Percentiles rank a stretch among this genome's conserved stretches.
These are phyloP conservation scores for Drosophila kurseongensis DNA, from an alignment of 1,140 invertebrate genomes.

Conservation along the genomic window DNA sequence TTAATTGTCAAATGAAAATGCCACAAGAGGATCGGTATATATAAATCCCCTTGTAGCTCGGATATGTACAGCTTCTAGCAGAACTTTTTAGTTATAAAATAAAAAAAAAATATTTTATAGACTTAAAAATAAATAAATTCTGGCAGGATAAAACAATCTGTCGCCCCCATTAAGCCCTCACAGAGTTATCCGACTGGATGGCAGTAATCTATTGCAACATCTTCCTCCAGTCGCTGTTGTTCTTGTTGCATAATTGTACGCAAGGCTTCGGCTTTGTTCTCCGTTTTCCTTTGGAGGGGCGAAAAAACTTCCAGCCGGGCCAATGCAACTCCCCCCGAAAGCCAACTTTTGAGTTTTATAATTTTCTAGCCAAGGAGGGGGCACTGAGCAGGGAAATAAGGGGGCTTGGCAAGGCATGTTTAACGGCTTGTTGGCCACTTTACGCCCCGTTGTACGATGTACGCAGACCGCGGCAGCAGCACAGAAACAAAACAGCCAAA, in stretches of 20 bases:
- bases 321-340: constrained; percentile 7
- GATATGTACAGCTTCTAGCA: too few species aligned
- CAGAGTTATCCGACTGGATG: not conserved
- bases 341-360: constrained; percentile 42
- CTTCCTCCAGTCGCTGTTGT: constrained; percentile 8
- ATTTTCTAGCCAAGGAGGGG: constrained; percentile 6
- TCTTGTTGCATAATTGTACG: constrained; percentile 38
- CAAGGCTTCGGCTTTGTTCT: constrained; percentile 10
- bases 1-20: too few species aligned
- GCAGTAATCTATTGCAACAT: constrained; percentile 30
- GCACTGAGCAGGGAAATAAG: not conserved
- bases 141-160: not conserved
- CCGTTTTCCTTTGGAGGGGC: not conserved
- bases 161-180: not conserved
- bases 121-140: not conserved
- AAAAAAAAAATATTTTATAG: not conserved
- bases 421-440: constrained; percentile 80
- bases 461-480: constrained; percentile 21
- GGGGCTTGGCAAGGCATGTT: constrained; percentile 44
- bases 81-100: too few species aligned
- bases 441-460: constrained; percentile 53
- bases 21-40: too few species aligned
- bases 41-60: too few species aligned
- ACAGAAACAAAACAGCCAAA: not conserved
- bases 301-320: not conserved